Percentiles rank a stretch among this genome's conserved stretches.
Conservation (phyloP, 2,888 invertebrate genomes). For the Aphodius granarius region DNA sequence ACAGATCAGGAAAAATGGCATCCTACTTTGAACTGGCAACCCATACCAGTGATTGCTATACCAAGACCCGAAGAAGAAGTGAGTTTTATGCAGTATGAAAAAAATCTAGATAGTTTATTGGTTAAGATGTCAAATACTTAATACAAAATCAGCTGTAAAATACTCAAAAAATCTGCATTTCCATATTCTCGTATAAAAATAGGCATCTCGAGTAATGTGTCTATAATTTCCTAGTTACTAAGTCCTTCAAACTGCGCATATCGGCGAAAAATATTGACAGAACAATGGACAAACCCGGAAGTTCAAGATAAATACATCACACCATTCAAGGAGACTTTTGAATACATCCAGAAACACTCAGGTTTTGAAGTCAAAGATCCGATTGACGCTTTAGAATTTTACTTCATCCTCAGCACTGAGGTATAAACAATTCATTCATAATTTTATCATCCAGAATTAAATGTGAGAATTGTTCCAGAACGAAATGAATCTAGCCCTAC, state of each 20-base stretch:
- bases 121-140: too few species aligned
- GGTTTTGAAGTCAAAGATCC: slow-evolving; percentile 35
- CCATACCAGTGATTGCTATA: slow-evolving; percentile 46
- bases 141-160: too few species aligned
- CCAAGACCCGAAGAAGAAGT: slow-evolving; percentile 39
- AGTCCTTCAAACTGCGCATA: neutral
- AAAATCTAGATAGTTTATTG: too few species aligned
- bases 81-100: slow-evolving; percentile 19
- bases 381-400: slow-evolving; percentile 38
- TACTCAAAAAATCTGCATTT: too few species aligned
- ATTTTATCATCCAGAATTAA: neutral
- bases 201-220: neutral
- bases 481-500: slow-evolving; percentile 48
- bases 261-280: slow-evolving; percentile 3
- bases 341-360: slow-evolving; percentile 36
- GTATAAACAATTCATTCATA: slow-evolving; percentile 22
- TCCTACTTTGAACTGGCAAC: slow-evolving; percentile 66
- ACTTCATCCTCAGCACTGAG: slow-evolving; percentile 40
- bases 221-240: neutral
- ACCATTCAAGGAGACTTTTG: slow-evolving; percentile 35
- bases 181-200: too few species aligned
- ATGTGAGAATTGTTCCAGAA: slow-evolving; percentile 32
- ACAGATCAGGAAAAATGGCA: slow-evolving; percentile 59
- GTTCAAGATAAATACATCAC: slow-evolving; percentile 35
- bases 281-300: slow-evolving; percentile 30